These are phyloP conservation scores for Venustoraphidia nigricollis DNA, from an alignment of 2,888 invertebrate species.

Conservation along the genomic window DNA sequence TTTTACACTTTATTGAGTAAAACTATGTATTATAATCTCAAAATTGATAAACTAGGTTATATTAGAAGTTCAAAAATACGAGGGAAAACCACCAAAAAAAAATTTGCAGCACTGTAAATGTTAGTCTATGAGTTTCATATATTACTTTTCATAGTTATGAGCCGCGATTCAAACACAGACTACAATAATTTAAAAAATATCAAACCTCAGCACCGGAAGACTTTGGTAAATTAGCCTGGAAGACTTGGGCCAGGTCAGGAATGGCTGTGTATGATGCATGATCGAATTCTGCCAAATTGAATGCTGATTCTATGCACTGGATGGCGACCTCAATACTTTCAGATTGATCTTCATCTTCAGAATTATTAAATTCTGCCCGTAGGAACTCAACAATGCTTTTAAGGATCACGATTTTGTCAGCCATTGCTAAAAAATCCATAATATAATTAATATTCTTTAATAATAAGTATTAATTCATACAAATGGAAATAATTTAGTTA, in stretches of 20 bases:
- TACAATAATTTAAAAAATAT: not conserved
- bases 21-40: too few relatives aligned
- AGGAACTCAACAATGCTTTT: slow-evolving; percentile 21
- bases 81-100: too few relatives aligned
- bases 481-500: too few relatives aligned
- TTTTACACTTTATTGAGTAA: too few relatives aligned
- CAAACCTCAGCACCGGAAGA: slow-evolving; percentile 2
- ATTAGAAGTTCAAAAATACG: too few relatives aligned
- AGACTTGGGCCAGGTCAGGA: slow-evolving; percentile 5
- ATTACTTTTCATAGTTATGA: too few relatives aligned
- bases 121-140: too few relatives aligned
- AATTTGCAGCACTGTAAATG: too few relatives aligned
- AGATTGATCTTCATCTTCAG: slow-evolving; percentile 22
- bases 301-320: slow-evolving; percentile 87
- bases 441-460: too few relatives aligned
- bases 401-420: slow-evolving; percentile 14
- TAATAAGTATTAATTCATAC: too few relatives aligned
- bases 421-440: not conserved
- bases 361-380: slow-evolving; percentile 18
- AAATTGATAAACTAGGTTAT: too few relatives aligned
- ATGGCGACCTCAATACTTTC: slow-evolving; percentile 87
- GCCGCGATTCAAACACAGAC: too few relatives aligned
- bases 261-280: slow-evolving; percentile 13
- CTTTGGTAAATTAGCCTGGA: slow-evolving; percentile 2
- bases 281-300: slow-evolving; percentile 38